Evolutionary conservation across 30 jellyfish, hydroid and myxozoan genomes (phyloP), one percentile per base, ranked within the genome.

Genomic region (Nemopilema nomurai): DNA sequence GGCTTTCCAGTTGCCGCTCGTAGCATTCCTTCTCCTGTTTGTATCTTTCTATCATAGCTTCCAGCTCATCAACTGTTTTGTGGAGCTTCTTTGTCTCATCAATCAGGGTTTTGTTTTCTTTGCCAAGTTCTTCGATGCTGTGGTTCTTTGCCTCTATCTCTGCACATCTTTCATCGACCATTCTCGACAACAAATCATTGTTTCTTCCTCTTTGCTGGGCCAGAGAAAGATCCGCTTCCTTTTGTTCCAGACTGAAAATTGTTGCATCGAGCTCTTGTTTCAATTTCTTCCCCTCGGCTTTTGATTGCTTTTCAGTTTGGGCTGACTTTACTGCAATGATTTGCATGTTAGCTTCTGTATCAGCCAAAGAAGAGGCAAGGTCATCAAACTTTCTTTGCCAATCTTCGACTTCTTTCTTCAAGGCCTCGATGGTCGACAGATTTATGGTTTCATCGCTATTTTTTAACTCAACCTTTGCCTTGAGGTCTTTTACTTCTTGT

Each of bases 331-430:
- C 64, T 13, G 66, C 33, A 7, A 28, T 71, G 1, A 50, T 49
- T 50, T 41, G 41, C 71, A 33, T 41, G 49, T 74, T 26, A 8
- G 72, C 8, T 74, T 74, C 84, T 20, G 66, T 71, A 71, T 71
- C 81, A 18, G 66, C 66, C 33, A 71, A 24, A n/a, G 81, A 25
- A 27, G 64, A 28, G 22, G 66, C 64, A 71, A 71, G 30, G 29
- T 71, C 66, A 30, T 71, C 81, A 71, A 71, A 28, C 8, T 29
- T 71, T 71, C 25, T 4, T 24, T 71, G 66, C 81, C 81, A 71
- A 8, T 71, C 33, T 24, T 30, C 81, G 4, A 19, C 65, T 18
- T 28, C 81, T 71, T 29, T 28, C 65, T 26, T 28, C 81, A 71
- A 16, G 6, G 23, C 25, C 8, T 71, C 81, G 13, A 16, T 30